A percentile compares a stretch with the other conserved stretches of the same genome.
phyloP scores from a whole-genome alignment of 2,113 vertebrate genomes.

The Amphilophus citrinellus region DNA sequence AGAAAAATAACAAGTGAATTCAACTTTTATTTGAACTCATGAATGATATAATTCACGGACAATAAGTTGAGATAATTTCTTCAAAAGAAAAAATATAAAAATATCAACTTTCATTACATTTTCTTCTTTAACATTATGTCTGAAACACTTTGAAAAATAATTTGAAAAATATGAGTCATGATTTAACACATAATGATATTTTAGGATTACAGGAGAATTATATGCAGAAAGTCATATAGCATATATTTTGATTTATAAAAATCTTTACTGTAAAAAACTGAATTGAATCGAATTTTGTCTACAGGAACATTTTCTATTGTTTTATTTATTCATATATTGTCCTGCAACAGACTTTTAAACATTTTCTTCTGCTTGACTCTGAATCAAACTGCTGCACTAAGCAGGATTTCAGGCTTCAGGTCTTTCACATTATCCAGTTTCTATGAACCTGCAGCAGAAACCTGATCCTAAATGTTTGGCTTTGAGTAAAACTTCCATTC shows the following conservation, averaged over 20 bases:
- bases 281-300: background rate
- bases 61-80: background rate
- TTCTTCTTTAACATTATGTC: background rate
- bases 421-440: background rate
- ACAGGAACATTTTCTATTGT: background rate
- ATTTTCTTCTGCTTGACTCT: background rate
- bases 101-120: rapidly evolving
- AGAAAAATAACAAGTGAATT: too few relatives aligned
- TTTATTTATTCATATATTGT: background rate
- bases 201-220: background rate
- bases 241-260: background rate
- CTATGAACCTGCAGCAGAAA: background rate
- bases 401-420: background rate
- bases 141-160: background rate
- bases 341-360: background rate
- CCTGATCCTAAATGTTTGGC: background rate
- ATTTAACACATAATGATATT: rapidly evolving
- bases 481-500: background rate
- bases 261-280: background rate
- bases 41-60: background rate
- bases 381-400: background rate
- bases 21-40: background rate
- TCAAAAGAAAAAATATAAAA: background rate
- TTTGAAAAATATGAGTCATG: background rate
- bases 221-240: background rate